phyloP scores from a whole-genome alignment of 2,888 invertebrate genomes.

The Lissocephala sabroskyi region DNA sequence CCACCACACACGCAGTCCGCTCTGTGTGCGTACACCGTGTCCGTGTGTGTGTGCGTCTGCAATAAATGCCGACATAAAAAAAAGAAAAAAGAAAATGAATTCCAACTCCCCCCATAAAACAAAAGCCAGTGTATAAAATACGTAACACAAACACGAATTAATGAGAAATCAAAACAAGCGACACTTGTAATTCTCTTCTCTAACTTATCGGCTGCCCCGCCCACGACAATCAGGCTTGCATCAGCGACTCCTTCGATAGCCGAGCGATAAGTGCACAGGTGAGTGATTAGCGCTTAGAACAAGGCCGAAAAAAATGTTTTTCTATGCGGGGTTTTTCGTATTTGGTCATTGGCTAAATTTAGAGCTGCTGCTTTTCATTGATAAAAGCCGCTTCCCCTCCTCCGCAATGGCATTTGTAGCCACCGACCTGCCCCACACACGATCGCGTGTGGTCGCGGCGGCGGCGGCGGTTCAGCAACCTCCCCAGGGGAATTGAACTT shows the following conservation, averaged over 20 bases:
- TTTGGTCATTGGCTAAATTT: constrained; percentile 12
- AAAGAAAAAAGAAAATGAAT: neutral
- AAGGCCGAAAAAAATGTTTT: too few relatives aligned
- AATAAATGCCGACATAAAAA: neutral
- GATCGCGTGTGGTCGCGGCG: too few relatives aligned
- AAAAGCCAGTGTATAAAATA: too few relatives aligned
- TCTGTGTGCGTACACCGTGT: neutral
- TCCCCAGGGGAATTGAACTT: too few relatives aligned
- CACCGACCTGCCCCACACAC: neutral
- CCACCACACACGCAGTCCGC: neutral
- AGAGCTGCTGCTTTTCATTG: neutral
- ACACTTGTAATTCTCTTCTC: too few relatives aligned
- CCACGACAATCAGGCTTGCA: neutral
- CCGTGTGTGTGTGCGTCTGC: neutral
- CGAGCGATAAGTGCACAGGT: neutral
- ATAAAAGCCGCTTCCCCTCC: neutral
- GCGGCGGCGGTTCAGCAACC: too few relatives aligned
- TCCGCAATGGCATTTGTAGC: neutral
- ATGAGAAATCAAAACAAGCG: neutral
- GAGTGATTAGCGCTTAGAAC: neutral
- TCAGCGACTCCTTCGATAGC: neutral
- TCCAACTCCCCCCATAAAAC: neutral
- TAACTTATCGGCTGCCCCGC: neutral
- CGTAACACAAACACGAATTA: neutral
- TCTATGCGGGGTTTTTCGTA: too few relatives aligned